Evolutionary conservation across 2,888 invertebrate species (phyloP).

Genomic region (Volucella bombylans): DNA sequence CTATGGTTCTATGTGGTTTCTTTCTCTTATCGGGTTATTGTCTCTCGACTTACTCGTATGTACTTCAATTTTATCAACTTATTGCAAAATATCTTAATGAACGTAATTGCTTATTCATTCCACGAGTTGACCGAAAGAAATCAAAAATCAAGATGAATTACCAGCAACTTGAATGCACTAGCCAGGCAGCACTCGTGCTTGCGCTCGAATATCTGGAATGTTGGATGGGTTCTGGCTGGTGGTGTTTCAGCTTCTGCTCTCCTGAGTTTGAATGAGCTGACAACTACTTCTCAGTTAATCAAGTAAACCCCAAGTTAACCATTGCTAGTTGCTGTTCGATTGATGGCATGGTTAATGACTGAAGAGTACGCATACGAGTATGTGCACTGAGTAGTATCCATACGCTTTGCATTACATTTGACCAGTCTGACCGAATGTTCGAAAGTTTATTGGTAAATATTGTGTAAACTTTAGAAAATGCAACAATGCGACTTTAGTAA

Average conservation of each 20-base stretch:
- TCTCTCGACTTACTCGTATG: constrained; percentile 57
- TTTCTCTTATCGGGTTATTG: constrained; percentile 67
- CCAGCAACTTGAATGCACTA: neutral
- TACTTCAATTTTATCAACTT: constrained; percentile 66
- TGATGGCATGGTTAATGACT: constrained; percentile 51
- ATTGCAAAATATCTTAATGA: constrained; percentile 71
- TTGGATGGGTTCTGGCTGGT: constrained; percentile 8
- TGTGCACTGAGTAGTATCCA: neutral
- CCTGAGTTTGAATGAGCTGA: constrained; percentile 17
- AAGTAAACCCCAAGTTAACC: constrained; percentile 47
- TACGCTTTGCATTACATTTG: neutral
- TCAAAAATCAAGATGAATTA: constrained; percentile 73
- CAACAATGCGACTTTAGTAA: neutral
- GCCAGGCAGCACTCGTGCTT: neutral
- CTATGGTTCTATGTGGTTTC: constrained; percentile 7
- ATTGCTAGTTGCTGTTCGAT: constrained; percentile 33
- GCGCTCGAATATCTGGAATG: constrained; percentile 42
- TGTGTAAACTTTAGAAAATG: constrained; percentile 40
- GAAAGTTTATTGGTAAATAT: constrained; percentile 48
- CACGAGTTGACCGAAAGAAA: constrained; percentile 67
- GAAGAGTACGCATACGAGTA: constrained; percentile 23
- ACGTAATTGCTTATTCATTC: constrained; percentile 72
- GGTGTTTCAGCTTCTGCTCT: too few species aligned
- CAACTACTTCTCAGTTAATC: constrained; percentile 56
- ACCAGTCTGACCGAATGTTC: constrained; percentile 6